These are phyloP conservation scores for Acipenser transmontanus DNA, from an alignment of 2,797 vertebrate species.

Conservation along the genomic window DNA sequence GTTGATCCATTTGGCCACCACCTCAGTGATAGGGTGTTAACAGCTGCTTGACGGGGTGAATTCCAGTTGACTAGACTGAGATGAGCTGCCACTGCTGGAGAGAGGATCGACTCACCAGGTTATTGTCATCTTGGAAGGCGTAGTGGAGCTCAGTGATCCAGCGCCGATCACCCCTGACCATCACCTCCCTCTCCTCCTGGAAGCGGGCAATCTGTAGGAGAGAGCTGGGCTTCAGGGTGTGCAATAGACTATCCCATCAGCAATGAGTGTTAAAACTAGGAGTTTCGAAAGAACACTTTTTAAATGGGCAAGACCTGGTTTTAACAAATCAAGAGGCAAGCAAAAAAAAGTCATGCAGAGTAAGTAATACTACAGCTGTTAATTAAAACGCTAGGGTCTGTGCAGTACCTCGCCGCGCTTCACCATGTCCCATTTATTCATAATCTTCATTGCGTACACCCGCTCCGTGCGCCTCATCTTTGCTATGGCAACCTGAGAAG, in stretches of 20 bases:
- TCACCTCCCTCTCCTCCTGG: conserved; percentile 76
- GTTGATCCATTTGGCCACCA: too few species aligned
- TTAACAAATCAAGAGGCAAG: too few species aligned
- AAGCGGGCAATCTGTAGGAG: conserved; percentile 69
- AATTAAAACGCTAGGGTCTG: too few species aligned
- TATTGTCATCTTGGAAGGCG: conserved; percentile 82
- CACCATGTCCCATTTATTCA: conserved; percentile 85
- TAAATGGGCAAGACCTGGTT: too few species aligned
- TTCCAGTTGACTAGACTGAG: not conserved
- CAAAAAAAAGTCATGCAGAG: too few species aligned
- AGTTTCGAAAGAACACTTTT: too few species aligned
- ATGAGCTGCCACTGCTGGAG: not conserved
- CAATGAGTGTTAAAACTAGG: too few species aligned
- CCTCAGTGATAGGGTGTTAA: too few species aligned
- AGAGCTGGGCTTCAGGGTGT: not conserved
- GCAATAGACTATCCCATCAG: too few species aligned
- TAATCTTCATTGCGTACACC: conserved; percentile 80
- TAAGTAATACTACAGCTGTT: too few species aligned
- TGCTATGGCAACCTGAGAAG: conserved; percentile 68
- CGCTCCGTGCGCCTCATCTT: conserved; percentile 64
- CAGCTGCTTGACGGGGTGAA: too few species aligned
- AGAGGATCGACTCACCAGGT: conserved; percentile 54
- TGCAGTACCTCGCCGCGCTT: conserved; percentile 62
- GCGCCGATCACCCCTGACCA: conserved; percentile 68
- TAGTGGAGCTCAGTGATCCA: conserved; percentile 84